These are phyloP conservation scores for Salvelinus sp. DNA, from an alignment of 2,113 vertebrate genomes.

Conservation along the genomic window DNA sequence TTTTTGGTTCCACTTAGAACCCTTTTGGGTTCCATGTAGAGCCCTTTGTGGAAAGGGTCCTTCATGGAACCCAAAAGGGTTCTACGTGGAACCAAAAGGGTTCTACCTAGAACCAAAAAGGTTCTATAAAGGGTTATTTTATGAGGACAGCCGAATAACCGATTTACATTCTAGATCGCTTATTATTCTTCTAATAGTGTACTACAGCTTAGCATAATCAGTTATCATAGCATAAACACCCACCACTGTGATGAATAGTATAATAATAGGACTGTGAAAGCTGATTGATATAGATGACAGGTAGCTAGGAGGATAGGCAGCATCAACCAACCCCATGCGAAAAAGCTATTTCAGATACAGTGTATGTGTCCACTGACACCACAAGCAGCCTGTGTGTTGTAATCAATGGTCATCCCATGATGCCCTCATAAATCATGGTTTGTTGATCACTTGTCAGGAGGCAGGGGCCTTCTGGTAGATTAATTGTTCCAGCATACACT, in stretches of 20 bases:
- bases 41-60: too few species aligned
- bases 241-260: background rate
- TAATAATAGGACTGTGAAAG: constrained; percentile 31
- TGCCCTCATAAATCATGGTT: constrained; percentile 84
- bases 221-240: too few species aligned
- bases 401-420: constrained; percentile 86
- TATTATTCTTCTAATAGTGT: too few species aligned
- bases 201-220: too few species aligned
- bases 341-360: constrained; percentile 58
- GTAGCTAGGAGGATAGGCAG: constrained; percentile 57
- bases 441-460: constrained; percentile 72
- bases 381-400: constrained; percentile 43
- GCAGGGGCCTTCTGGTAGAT: constrained; percentile 61
- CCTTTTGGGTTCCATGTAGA: too few species aligned
- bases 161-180: constrained; percentile 5
- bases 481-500: constrained; percentile 65
- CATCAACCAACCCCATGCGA: constrained; percentile 51
- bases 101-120: too few species aligned
- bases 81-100: too few species aligned
- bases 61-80: too few species aligned
- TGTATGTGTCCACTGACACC: constrained; percentile 47
- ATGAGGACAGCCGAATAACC: too few species aligned
- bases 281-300: constrained; percentile 54
- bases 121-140: too few species aligned
- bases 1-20: too few species aligned